Conservation (phyloP, 1,140 invertebrate species). For the Schlechtendalia chinensis region DNA sequence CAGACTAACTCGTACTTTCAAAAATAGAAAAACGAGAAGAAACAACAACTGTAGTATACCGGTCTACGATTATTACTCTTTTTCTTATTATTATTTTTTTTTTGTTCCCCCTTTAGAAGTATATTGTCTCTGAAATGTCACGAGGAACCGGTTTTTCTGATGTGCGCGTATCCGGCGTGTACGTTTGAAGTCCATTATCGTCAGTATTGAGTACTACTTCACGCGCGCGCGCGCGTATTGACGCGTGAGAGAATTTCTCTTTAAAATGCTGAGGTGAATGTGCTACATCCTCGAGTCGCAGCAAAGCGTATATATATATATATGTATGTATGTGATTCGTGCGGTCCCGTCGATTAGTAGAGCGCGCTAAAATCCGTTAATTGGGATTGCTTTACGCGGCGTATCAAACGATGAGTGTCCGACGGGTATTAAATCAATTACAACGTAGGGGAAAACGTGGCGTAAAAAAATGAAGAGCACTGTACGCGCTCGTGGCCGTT, state of each 20-base stretch:
- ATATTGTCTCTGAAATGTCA: slow-evolving; percentile 24
- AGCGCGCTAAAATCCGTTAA: slow-evolving; percentile 26
- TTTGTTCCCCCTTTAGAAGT: neutral
- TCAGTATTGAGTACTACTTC: too few species aligned
- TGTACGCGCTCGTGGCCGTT: neutral
- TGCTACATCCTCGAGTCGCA: neutral
- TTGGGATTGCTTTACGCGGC: neutral
- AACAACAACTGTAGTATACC: too few species aligned
- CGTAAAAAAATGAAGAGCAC: slow-evolving; percentile 1
- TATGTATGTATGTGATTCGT: neutral
- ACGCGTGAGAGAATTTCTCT: slow-evolving; percentile 23
- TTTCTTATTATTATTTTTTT: too few species aligned
- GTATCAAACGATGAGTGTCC: neutral
- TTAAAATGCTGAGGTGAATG: slow-evolving; percentile 25
- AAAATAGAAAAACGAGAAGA: neutral
- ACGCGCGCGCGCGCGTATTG: neutral
- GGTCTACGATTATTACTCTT: neutral
- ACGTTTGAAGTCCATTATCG: neutral
- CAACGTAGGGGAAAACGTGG: too few species aligned
- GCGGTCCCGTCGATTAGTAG: slow-evolving; percentile 18
- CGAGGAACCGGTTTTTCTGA: neutral
- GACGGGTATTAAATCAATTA: slow-evolving; percentile 20
- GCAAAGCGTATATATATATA: too few species aligned
- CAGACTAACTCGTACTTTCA: too few species aligned
- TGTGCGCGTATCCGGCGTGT: too few species aligned